Percentiles rank a stretch among this genome's conserved stretches.
Conservation (phyloP, 92 coral and sea anemone species). For the Zoanthus sociatus region DNA sequence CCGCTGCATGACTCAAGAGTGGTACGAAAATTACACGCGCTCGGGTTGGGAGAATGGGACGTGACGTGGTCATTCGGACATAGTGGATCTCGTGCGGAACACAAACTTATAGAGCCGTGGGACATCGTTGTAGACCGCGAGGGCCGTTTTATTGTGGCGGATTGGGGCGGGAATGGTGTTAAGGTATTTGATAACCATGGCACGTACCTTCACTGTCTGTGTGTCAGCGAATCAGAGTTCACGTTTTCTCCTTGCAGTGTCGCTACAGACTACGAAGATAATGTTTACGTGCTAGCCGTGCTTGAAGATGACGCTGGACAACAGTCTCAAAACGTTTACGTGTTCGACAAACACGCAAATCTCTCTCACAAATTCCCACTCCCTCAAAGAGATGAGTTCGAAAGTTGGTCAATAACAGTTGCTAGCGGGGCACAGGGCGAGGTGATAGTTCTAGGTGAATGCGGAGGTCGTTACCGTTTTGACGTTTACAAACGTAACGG, state of each 20-base stretch:
- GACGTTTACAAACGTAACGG: slow-evolving; percentile 50
- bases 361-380: slow-evolving; percentile 42
- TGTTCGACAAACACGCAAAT: slow-evolving; percentile 44
- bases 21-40: slow-evolving; percentile 14
- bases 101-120: slow-evolving; percentile 44
- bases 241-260: slow-evolving; percentile 43
- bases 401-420: slow-evolving; percentile 44
- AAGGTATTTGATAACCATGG: slow-evolving; percentile 60
- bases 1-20: slow-evolving; percentile 31
- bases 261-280: slow-evolving; percentile 39
- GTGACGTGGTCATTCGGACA: slow-evolving; percentile 56
- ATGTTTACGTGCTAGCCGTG: slow-evolving; percentile 48
- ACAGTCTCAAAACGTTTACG: slow-evolving; percentile 14
- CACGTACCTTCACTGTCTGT: slow-evolving; percentile 39
- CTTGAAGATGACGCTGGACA: neutral
- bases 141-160: slow-evolving; percentile 62
- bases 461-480: slow-evolving; percentile 23
- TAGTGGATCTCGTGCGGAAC: slow-evolving; percentile 22
- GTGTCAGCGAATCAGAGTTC: neutral
- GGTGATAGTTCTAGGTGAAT: slow-evolving; percentile 27
- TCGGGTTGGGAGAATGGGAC: slow-evolving; percentile 16
- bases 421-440: slow-evolving; percentile 18
- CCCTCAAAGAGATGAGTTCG: slow-evolving; percentile 10
- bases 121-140: slow-evolving; percentile 48
- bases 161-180: slow-evolving; percentile 40